Evolutionary conservation across 2,888 invertebrate species (phyloP), one percentile per base, ranked within the genome.

Genomic region (Furcula furcula): DNA sequence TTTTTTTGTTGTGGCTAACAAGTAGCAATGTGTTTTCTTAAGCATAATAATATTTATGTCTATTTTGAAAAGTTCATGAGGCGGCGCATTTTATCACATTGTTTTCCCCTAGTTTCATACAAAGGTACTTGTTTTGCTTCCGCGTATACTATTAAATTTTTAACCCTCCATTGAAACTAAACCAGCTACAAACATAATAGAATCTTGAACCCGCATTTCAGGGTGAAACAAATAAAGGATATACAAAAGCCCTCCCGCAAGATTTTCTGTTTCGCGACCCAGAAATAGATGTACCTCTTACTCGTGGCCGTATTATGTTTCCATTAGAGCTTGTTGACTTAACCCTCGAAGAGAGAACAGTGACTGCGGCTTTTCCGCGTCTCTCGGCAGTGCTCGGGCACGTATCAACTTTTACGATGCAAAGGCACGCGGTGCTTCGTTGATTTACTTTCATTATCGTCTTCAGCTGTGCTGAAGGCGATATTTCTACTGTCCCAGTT

Each of bases 241-340:
- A 70, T 65, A 74, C 63, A 71, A 72, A 69, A 69, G 62, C 64
- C 54, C 52, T 45, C 63, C 69, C 68, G 66, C 70, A 76, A 79
- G 74, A 73, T 76, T 74, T 71, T 67, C 58, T 66, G 66, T 72
- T 73, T 69, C 58, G 70, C 69, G 69, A 65, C 65, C 60, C 66
- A 72, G 65, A 71, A 73, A 72, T 70, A 66, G 62, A 71, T 65
- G 71, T 66, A 61, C 58, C 59, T 64, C 57, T 58, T 63, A 55
- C 65, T 54, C 57, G 44, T 47, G 56, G 56, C 58, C 54, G 67
- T 77, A 78, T 81, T 76, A 76, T 77, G 75, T 76, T 78, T 80
- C 80, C 75, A 80, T 83, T 76, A 74, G 64, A 67, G 64, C 66
- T 71, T 80, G 77, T 81, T 80, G 79, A 78, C 73, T 77, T 69